These are phyloP conservation scores for Colletes gigas DNA, from an alignment of 1,140 invertebrate genomes.

Conservation along the genomic window DNA sequence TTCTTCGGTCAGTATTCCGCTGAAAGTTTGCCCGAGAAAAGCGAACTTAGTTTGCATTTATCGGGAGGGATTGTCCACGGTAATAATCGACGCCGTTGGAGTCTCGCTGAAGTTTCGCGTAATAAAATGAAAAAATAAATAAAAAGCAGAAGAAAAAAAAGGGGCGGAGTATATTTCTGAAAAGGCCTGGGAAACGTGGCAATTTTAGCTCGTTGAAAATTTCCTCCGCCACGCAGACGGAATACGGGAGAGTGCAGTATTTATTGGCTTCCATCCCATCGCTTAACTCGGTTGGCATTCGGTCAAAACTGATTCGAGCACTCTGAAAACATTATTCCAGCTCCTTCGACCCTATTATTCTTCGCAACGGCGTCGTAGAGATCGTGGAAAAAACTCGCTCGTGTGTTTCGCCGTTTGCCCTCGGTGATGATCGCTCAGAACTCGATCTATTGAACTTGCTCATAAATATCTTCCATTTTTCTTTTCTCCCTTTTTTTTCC, in stretches of 20 bases:
- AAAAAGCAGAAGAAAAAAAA: neutral
- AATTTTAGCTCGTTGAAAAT: neutral
- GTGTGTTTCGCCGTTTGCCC: neutral
- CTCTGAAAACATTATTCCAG: constrained; percentile 23
- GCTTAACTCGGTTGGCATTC: constrained; percentile 44
- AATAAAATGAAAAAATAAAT: neutral
- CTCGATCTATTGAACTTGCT: no score
- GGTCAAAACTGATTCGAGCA: constrained; percentile 35
- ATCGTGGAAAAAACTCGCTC: neutral
- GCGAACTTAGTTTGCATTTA: neutral
- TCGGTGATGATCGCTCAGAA: neutral
- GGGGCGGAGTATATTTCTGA: neutral
- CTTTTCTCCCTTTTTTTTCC: no score
- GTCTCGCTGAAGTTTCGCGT: neutral
- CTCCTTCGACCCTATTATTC: constrained; percentile 11
- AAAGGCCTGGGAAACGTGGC: neutral
- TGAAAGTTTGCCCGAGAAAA: constrained; percentile 1
- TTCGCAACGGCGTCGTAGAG: neutral
- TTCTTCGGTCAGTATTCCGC: neutral
- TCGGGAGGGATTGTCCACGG: neutral
- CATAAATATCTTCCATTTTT: no score
- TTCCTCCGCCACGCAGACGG: neutral
- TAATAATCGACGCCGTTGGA: constrained; percentile 5
- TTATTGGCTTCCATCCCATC: constrained; percentile 43
- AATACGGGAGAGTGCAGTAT: constrained; percentile 1